phyloP scores from a whole-genome alignment of 2,113 vertebrate genomes.

The Alethe castanea region DNA sequence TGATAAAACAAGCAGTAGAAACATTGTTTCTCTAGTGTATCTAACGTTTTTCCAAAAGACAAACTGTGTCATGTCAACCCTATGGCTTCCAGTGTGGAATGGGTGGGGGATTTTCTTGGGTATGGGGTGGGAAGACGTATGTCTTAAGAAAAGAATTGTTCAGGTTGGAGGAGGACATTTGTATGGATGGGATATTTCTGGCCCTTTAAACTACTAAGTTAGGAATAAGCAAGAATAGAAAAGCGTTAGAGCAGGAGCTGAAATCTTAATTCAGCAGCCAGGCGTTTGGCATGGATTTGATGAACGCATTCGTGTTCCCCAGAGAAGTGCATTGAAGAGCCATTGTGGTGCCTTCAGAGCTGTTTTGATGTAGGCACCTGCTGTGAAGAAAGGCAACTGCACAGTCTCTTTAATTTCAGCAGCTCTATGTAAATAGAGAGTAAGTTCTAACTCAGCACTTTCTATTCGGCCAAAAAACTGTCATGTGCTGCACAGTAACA shows the following conservation, averaged over 20 bases:
- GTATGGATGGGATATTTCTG: background rate
- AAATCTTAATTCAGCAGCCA: background rate
- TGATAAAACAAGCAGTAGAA: background rate
- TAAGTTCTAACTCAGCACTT: background rate
- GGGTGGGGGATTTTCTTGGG: background rate
- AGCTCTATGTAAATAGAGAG: background rate
- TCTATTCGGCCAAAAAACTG: background rate
- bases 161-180: background rate
- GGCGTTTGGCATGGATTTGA: background rate
- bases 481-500: background rate
- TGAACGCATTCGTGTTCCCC: fast-evolving
- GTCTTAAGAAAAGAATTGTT: background rate
- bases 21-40: background rate
- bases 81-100: background rate
- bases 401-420: background rate
- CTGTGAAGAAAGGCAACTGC: background rate
- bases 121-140: fast-evolving
- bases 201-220: background rate
- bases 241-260: background rate
- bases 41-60: background rate
- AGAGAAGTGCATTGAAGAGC: background rate
- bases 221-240: background rate
- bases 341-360: background rate
- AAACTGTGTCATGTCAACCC: background rate
- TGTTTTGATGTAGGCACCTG: fast-evolving